Evolutionary conservation across 2,888 invertebrate species (phyloP).

Genomic region (Trichogramma dendrolimi): DNA sequence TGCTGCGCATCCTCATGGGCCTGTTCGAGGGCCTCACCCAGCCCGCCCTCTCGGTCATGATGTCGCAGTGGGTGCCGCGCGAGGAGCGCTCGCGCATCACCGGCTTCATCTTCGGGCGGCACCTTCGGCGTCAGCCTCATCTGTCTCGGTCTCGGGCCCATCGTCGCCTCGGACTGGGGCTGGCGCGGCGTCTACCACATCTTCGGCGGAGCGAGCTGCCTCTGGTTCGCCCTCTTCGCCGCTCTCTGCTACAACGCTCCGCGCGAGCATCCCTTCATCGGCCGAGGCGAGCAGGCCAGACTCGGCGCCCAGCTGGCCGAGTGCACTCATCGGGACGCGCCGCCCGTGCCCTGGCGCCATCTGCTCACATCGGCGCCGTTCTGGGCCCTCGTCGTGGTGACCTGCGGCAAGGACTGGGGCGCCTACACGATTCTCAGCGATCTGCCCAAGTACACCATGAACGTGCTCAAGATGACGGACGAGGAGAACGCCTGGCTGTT

Average conservation of each 20-base stretch:
- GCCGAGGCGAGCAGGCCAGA: slow-evolving; percentile 35
- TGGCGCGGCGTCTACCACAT: slow-evolving; percentile 81
- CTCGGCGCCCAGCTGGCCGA: slow-evolving; percentile 40
- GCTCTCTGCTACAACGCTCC: slow-evolving; percentile 47
- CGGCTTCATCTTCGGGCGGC: slow-evolving; percentile 74
- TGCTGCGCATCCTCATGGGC: slow-evolving; percentile 74
- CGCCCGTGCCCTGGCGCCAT: slow-evolving; percentile 29
- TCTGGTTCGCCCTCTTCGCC: slow-evolving; percentile 57
- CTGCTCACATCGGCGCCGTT: slow-evolving; percentile 58
- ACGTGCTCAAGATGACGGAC: slow-evolving; percentile 42
- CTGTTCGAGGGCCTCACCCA: slow-evolving; percentile 81
- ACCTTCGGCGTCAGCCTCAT: slow-evolving; percentile 64
- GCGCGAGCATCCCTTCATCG: slow-evolving; percentile 48
- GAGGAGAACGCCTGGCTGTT: slow-evolving; percentile 43
- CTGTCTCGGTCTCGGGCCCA: slow-evolving; percentile 63
- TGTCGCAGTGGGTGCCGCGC: slow-evolving; percentile 77
- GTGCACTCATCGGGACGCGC: slow-evolving; percentile 25
- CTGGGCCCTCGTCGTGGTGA: slow-evolving; percentile 65
- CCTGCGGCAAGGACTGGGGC: slow-evolving; percentile 27
- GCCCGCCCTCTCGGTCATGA: slow-evolving; percentile 75
- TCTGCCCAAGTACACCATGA: slow-evolving; percentile 41
- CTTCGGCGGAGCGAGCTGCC: slow-evolving; percentile 68
- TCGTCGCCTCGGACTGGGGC: slow-evolving; percentile 58
- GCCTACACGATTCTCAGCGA: slow-evolving; percentile 28
- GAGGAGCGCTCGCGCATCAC: slow-evolving; percentile 67